Evolutionary conservation across 2,888 invertebrate genomes (phyloP).

Genomic region (Laspeyria flexula): DNA sequence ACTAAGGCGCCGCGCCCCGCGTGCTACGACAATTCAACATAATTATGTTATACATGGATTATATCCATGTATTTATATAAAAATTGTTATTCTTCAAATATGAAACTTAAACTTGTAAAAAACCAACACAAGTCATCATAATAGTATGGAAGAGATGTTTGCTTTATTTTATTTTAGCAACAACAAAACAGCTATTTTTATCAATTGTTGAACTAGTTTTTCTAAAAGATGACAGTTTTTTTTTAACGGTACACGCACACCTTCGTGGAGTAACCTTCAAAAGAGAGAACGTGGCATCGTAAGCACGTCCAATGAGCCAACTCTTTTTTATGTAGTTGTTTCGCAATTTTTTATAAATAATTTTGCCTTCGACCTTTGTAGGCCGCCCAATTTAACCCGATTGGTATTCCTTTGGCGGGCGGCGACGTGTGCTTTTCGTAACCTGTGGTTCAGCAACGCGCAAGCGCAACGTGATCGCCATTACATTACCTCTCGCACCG

Average conservation of each 20-base stretch:
- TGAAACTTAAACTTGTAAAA: too few species aligned
- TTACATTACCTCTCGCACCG: conserved; percentile 45
- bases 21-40: conserved; percentile 17
- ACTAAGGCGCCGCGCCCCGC: conserved; percentile 21
- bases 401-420: conserved; percentile 81
- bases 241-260: conserved; percentile 77
- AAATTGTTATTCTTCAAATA: too few species aligned
- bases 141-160: background rate
- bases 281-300: conserved; percentile 81
- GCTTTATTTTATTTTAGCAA: background rate
- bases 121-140: background rate
- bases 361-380: conserved; percentile 84
- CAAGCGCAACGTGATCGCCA: conserved; percentile 67
- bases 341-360: conserved; percentile 82
- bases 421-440: conserved; percentile 77
- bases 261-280: conserved; percentile 75
- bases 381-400: conserved; percentile 79
- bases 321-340: conserved; percentile 77
- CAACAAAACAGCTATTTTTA: conserved; percentile 41
- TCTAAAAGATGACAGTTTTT: conserved; percentile 71
- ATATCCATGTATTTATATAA: too few species aligned
- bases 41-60: too few species aligned
- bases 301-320: conserved; percentile 84
- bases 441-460: conserved; percentile 65
- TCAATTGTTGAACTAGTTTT: conserved; percentile 64